Percentiles rank a stretch among this genome's conserved stretches.
These are phyloP conservation scores for Apus apus DNA, from an alignment of 2,113 vertebrate genomes.

Conservation along the genomic window DNA sequence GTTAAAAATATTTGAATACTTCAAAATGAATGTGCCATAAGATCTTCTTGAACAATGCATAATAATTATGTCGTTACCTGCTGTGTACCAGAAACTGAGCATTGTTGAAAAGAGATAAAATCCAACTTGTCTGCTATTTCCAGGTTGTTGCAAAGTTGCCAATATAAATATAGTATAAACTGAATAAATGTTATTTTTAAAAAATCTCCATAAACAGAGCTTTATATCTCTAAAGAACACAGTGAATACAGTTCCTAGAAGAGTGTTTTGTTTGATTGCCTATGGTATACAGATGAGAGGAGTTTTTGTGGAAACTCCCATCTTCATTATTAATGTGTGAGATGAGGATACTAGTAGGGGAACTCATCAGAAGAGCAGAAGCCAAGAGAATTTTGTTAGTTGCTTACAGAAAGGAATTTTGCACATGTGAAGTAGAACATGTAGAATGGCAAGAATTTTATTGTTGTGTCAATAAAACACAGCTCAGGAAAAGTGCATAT, in stretches of 20 bases:
- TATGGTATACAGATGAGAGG: neutral
- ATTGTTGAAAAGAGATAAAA: neutral
- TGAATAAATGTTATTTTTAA: neutral
- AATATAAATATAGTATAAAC: neutral
- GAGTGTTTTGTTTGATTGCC: neutral
- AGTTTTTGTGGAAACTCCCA: neutral
- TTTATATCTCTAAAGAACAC: neutral
- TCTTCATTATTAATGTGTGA: neutral
- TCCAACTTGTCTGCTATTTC: neutral
- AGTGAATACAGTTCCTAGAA: neutral
- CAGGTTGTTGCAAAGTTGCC: neutral
- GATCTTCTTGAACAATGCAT: neutral
- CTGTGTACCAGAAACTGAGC: neutral
- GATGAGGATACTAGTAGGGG: neutral
- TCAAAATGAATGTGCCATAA: neutral
- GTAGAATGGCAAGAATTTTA: neutral
- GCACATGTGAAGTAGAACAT: neutral
- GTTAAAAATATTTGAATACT: neutral
- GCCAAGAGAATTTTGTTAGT: neutral
- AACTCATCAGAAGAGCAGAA: neutral
- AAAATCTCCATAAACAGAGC: neutral
- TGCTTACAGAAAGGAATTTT: neutral
- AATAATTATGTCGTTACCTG: neutral
- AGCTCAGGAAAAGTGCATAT: neutral
- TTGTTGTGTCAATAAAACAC: neutral